Evolutionary conservation across 2,113 vertebrate species (phyloP).

Genomic region (Tonatia bakeri): DNA sequence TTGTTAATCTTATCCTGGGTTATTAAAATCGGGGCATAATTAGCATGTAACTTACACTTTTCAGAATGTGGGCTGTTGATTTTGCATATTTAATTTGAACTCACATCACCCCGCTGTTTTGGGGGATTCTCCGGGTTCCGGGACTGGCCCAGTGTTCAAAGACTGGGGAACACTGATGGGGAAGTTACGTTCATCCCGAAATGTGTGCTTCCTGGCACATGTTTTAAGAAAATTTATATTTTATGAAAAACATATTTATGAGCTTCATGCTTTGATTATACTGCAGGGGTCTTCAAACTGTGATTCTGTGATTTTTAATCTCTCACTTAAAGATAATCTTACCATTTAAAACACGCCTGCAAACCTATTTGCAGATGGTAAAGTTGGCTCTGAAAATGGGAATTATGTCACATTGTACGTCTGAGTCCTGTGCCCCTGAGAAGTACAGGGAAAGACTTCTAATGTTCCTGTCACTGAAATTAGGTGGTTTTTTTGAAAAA

Average conservation of each 20-base stretch:
- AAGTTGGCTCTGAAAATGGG: background rate
- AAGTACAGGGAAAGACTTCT: background rate
- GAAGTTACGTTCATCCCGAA: background rate
- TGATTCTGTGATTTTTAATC: background rate
- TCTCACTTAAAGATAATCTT: background rate
- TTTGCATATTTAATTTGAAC: background rate
- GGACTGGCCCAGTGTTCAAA: background rate
- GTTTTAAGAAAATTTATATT: background rate
- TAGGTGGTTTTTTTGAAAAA: background rate
- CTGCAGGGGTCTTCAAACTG: background rate
- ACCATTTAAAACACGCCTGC: background rate
- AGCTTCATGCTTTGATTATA: background rate
- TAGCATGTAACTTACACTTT: background rate
- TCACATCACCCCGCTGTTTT: background rate
- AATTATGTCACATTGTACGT: background rate
- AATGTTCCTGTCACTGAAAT: conserved; percentile 11
- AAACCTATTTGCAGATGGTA: background rate
- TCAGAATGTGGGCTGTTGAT: background rate
- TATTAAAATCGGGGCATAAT: background rate
- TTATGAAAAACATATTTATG: background rate
- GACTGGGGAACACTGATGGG: background rate
- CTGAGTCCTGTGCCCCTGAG: background rate
- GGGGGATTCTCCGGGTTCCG: no score
- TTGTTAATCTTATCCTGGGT: background rate
- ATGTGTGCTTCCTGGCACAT: background rate